These are phyloP conservation scores for Cebus imitator DNA, from an alignment of 2,113 vertebrate genomes.

Conservation along the genomic window DNA sequence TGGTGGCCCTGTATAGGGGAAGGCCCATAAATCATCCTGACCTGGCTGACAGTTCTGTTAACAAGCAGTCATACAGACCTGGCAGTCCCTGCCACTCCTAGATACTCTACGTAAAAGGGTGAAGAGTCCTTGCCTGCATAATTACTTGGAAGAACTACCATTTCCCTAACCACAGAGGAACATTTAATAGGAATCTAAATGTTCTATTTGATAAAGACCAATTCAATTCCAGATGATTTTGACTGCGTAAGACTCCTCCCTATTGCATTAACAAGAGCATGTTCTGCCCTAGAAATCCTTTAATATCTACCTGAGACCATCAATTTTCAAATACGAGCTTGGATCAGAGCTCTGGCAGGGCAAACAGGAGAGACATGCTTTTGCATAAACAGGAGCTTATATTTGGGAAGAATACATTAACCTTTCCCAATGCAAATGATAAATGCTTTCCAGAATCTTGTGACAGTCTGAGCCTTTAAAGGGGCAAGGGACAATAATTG, in stretches of 20 bases:
- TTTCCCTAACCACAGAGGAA: not conserved
- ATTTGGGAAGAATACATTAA: slow-evolving; percentile 62
- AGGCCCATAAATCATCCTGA: not conserved
- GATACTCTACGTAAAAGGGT: not conserved
- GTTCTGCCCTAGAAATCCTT: slow-evolving; percentile 10
- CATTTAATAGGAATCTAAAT: not conserved
- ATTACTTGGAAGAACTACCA: not conserved
- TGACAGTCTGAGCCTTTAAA: slow-evolving; percentile 2
- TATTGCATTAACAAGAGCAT: slow-evolving; percentile 38
- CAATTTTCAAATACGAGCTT: slow-evolving; percentile 27
- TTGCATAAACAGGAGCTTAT: slow-evolving; percentile 58
- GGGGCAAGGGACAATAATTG: not conserved
- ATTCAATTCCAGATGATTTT: slow-evolving; percentile 18
- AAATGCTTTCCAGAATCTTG: slow-evolving; percentile 16
- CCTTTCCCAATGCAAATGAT: slow-evolving; percentile 54
- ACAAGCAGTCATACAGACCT: not conserved
- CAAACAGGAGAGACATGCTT: slow-evolving; percentile 31
- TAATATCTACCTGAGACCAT: slow-evolving; percentile 40
- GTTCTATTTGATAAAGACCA: slow-evolving; percentile 19
- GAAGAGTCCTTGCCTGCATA: not conserved
- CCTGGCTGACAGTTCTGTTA: not conserved
- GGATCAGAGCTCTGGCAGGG: not conserved
- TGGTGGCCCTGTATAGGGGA: not conserved
- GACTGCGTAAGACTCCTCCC: not conserved
- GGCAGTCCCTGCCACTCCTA: not conserved